phyloP scores from a whole-genome alignment of 2,888 invertebrate genomes.

The Drosophila limbata region DNA sequence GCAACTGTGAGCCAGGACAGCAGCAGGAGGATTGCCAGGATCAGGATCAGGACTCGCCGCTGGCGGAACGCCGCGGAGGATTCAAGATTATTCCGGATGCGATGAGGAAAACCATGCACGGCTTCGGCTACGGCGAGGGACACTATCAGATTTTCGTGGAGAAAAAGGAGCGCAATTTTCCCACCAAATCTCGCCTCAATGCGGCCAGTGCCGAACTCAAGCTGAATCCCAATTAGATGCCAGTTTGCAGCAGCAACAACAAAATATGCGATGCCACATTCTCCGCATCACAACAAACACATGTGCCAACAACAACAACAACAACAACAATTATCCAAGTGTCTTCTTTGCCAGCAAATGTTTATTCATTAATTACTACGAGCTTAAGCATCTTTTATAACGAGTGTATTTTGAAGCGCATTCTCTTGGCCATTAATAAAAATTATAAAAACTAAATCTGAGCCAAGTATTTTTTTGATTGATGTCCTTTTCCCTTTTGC shows the following conservation, averaged over 20 bases:
- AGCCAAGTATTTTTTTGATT: constrained; percentile 47
- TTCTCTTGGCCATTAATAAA: constrained; percentile 73
- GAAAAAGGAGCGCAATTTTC: constrained; percentile 79
- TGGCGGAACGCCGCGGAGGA: constrained; percentile 48
- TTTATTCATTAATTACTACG: constrained; percentile 41
- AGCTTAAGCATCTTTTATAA: constrained; percentile 33
- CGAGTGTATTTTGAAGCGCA: constrained; percentile 36
- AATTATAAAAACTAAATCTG: constrained; percentile 62
- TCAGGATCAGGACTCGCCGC: constrained; percentile 38
- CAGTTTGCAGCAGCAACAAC: neutral
- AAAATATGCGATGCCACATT: neutral
- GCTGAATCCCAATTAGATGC: constrained; percentile 76
- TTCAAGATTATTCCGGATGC: constrained; percentile 71
- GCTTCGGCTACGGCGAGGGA: constrained; percentile 81
- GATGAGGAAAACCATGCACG: constrained; percentile 73
- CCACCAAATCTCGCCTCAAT: constrained; percentile 73
- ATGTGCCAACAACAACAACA: constrained; percentile 56
- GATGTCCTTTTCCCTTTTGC: constrained; percentile 27
- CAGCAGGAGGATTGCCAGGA: neutral
- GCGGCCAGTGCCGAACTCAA: constrained; percentile 80
- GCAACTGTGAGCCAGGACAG: constrained; percentile 41
- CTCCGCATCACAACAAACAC: constrained; percentile 18
- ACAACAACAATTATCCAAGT: constrained; percentile 29
- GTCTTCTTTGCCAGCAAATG: constrained; percentile 52
- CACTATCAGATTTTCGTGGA: constrained; percentile 82